phyloP scores from a whole-genome alignment of 2,888 invertebrate genomes.

The Plagodis pulveraria region DNA sequence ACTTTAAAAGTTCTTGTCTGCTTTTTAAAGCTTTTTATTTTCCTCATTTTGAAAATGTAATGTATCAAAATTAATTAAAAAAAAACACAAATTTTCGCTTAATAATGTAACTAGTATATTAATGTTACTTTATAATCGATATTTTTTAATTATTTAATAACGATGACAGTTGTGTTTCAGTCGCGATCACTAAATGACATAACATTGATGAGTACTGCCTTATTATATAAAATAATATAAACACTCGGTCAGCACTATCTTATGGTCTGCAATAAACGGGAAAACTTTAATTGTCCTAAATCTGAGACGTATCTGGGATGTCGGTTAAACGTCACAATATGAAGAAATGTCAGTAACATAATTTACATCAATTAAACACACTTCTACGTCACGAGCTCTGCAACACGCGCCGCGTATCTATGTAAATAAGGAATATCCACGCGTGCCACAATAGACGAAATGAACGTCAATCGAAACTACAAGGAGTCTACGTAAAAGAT shows the following conservation, averaged over 20 bases:
- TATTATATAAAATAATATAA: slow-evolving; percentile 13
- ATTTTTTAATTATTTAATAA: not conserved
- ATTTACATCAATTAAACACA: not conserved
- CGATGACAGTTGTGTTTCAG: slow-evolving; percentile 2
- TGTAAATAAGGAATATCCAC: no score
- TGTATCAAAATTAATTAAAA: not conserved
- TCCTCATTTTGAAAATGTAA: not conserved
- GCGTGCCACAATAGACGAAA: no score
- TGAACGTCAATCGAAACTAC: no score
- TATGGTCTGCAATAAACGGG: not conserved
- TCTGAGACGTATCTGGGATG: not conserved
- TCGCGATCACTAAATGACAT: slow-evolving; percentile 14
- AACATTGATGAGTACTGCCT: not conserved
- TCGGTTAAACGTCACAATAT: not conserved
- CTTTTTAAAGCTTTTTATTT: not conserved
- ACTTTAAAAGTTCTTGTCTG: not conserved
- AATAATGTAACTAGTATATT: not conserved
- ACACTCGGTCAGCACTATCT: not conserved
- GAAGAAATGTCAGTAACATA: not conserved
- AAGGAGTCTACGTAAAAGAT: no score
- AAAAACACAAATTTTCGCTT: not conserved
- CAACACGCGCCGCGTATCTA: not conserved
- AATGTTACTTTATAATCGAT: slow-evolving; percentile 1
- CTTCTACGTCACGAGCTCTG: not conserved
- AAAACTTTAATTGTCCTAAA: not conserved